These are phyloP conservation scores for Bradysia coprophila DNA, from an alignment of 1,140 invertebrate species.

Conservation along the genomic window DNA sequence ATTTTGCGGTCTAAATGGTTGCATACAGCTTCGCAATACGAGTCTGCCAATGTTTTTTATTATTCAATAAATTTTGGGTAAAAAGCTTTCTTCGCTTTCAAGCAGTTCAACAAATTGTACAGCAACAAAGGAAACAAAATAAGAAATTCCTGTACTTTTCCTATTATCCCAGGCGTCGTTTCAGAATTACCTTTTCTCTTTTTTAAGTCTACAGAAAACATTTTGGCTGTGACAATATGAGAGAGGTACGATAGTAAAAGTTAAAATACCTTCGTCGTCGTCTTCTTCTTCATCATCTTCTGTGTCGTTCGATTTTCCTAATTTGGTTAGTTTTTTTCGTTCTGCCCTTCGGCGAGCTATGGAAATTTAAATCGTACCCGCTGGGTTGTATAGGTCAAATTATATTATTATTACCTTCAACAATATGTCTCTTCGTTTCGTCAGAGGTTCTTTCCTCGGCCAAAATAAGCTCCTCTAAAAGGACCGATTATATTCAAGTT, in stretches of 20 bases:
- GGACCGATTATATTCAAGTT: constrained; percentile 3
- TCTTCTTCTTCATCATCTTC: constrained; percentile 95
- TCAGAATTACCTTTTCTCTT: too few species aligned
- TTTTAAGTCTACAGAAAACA: too few species aligned
- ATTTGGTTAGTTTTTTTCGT: constrained; percentile 91
- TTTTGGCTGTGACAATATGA: too few species aligned
- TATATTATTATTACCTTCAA: constrained; percentile 60
- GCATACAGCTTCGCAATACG: too few species aligned
- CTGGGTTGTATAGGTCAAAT: background rate
- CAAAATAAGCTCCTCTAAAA: constrained; percentile 97
- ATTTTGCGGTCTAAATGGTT: too few species aligned
- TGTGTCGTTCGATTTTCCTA: constrained; percentile 91
- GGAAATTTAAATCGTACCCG: constrained; percentile 8
- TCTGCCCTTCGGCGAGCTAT: constrained; percentile 82
- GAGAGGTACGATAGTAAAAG: too few species aligned
- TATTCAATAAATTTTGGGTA: too few species aligned
- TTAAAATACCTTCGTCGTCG: constrained; percentile 80
- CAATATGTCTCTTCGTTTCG: constrained; percentile 97
- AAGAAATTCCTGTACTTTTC: too few species aligned
- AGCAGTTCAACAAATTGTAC: background rate
- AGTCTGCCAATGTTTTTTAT: too few species aligned
- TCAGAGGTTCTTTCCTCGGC: constrained; percentile 98
- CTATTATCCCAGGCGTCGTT: too few species aligned
- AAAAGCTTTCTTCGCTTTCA: too few species aligned
- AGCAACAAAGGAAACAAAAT: background rate